Base-by-base conservation (phyloP, 2,113 vertebrate genomes). In the Psittacus erithacus region DNA sequence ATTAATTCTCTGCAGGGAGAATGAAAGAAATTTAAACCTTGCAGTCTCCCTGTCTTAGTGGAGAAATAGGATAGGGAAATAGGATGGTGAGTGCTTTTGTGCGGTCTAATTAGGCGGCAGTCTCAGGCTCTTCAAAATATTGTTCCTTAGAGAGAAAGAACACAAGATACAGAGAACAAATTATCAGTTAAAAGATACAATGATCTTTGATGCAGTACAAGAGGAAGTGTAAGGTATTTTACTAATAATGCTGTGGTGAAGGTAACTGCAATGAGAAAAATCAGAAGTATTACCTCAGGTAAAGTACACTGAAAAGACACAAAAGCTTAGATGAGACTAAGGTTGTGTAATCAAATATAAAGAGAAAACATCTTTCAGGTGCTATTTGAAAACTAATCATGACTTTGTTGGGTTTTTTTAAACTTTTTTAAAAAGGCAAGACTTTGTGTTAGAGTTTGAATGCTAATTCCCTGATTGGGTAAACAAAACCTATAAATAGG, bases 191-290 rank as follows among this genome's bases (percentile, higher is more conserved):
- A 91, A 89, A 92, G 44, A 73, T 31, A 43, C 0, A 1, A 73
- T 68, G 24, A 55, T 82, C 62, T 87, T 87, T 85, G 89, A 49
- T 85, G 62, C 57, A 64, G 24, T 79, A 65, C 33, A 76, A 76
- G 52, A 52, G 11, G n/a, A 85, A 82, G 15, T 35, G 25, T 84
- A 71, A 82, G 43, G 11, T 71, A 65, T 87, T 92, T 87, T 64
- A 25, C 77, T 82, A 91, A 55, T 84, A 93, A 78, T 49, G 14
- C 50, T 83, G 25, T 13, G 92, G 65, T 86, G 83, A 86, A 94
- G 28, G 50, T 83, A 91, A 63, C n/a, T 82, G 31, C 91, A 85
- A 92, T 82, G 69, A 87, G 77, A 75, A 70, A 84, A 87, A 79
- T 86, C 43, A 88, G 55, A 82, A 64, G 27, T 64, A 57, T 41